Percentiles rank a stretch among this genome's conserved stretches.
Evolutionary conservation across 2,113 vertebrate species (phyloP).

Genomic region (Solea solea): DNA sequence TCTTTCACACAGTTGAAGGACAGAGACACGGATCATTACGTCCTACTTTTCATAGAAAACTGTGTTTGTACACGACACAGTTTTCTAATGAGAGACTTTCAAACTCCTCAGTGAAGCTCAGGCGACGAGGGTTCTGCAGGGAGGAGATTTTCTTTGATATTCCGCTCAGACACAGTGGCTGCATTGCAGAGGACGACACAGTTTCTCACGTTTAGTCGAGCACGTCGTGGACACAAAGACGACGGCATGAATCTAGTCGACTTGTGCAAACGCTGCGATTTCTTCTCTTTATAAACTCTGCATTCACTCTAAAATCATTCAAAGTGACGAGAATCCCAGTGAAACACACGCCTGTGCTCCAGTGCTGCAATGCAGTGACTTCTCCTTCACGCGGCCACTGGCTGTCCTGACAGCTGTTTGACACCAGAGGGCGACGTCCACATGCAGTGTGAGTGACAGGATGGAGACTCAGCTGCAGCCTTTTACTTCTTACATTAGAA

Average conservation of each 20-base stretch:
- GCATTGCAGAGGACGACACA: constrained; percentile 62
- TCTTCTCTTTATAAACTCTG: too few relatives aligned
- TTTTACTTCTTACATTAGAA: not conserved
- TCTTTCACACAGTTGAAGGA: too few relatives aligned
- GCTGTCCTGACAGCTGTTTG: constrained; percentile 25
- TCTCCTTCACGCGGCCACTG: constrained; percentile 6
- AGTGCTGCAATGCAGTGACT: constrained; percentile 81
- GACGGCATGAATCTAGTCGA: not conserved
- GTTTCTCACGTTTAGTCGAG: constrained; percentile 34
- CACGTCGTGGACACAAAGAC: constrained; percentile 9
- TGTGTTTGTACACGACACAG: too few relatives aligned
- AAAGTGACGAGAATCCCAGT: constrained; percentile 31
- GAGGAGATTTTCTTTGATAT: not conserved
- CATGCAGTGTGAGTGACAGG: constrained; percentile 28
- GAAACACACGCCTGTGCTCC: constrained; percentile 38
- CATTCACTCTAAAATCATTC: not conserved
- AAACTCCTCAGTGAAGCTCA: too few relatives aligned
- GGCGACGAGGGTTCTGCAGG: too few relatives aligned
- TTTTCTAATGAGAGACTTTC: too few relatives aligned
- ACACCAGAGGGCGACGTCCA: constrained; percentile 76
- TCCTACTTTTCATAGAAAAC: too few relatives aligned
- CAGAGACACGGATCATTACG: too few relatives aligned
- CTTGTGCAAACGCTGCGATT: constrained; percentile 6
- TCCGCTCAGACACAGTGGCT: constrained; percentile 39
- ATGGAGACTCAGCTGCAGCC: not conserved